Conservation (phyloP, 2,113 vertebrate species). For the Columba livia region DNA sequence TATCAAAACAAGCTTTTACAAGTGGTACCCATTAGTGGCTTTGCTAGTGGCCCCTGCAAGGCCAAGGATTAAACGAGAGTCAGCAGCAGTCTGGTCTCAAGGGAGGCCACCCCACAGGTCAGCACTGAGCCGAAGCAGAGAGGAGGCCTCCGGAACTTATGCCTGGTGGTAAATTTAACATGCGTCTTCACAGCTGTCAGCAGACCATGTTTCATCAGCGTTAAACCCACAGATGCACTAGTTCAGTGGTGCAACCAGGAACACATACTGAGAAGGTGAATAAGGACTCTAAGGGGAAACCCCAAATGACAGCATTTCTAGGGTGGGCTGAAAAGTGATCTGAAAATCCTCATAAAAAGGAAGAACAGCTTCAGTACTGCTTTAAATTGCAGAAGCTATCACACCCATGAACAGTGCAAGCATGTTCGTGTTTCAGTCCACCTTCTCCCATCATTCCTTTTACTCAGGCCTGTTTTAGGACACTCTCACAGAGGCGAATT, state of each 20-base stretch:
- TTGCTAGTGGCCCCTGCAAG: background rate
- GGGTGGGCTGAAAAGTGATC: background rate
- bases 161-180: background rate
- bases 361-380: background rate
- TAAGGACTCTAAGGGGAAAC: background rate
- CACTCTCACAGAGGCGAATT: background rate
- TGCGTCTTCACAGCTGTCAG: background rate
- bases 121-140: background rate
- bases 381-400: background rate
- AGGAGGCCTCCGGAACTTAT: accelerated
- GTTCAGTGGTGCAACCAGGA: background rate
- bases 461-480: background rate
- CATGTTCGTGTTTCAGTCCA: background rate
- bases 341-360: background rate
- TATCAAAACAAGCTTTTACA: background rate
- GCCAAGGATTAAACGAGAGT: background rate
- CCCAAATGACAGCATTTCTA: background rate
- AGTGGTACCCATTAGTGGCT: background rate
- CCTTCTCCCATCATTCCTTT: background rate
- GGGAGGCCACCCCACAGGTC: background rate
- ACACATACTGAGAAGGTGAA: background rate
- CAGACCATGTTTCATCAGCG: background rate
- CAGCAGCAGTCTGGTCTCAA: background rate
- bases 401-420: background rate
- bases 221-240: background rate